phyloP scores from a whole-genome alignment of 1,140 invertebrate genomes.

The Rhagoletis zephyria region DNA sequence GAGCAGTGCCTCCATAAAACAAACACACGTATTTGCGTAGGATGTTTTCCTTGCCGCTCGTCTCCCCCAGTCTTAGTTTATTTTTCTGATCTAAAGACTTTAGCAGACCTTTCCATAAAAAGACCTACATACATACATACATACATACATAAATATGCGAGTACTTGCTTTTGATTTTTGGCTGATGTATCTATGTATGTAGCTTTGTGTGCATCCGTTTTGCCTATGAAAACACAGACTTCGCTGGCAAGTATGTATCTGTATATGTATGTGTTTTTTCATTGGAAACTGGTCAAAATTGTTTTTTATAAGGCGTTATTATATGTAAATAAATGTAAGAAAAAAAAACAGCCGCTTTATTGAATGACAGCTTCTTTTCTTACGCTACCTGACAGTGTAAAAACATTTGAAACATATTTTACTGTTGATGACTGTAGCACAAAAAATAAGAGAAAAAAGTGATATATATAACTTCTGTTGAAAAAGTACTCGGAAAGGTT shows the following conservation, averaged over 20 bases:
- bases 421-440: not conserved
- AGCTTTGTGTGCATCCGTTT: conserved; percentile 1
- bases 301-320: conserved; percentile 48
- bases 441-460: not conserved
- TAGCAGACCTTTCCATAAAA: conserved; percentile 32
- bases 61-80: not conserved
- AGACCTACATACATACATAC: too few species aligned
- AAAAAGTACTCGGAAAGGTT: too few species aligned
- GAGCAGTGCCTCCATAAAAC: not conserved
- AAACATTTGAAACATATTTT: not conserved
- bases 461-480: not conserved
- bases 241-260: too few species aligned
- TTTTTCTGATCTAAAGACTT: conserved; percentile 32
- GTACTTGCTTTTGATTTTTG: not conserved
- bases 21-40: conserved; percentile 41
- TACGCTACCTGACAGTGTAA: conserved; percentile 2
- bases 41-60: conserved; percentile 30
- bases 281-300: conserved; percentile 30
- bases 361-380: conserved; percentile 13
- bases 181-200: not conserved
- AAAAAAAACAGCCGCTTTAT: not conserved
- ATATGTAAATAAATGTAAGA: conserved; percentile 42
- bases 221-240: conserved; percentile 40
- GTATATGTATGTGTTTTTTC: not conserved
- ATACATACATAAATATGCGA: not conserved